These are phyloP conservation scores for Stictonetta naevosa DNA, from an alignment of 2,113 vertebrate species.

Conservation along the genomic window DNA sequence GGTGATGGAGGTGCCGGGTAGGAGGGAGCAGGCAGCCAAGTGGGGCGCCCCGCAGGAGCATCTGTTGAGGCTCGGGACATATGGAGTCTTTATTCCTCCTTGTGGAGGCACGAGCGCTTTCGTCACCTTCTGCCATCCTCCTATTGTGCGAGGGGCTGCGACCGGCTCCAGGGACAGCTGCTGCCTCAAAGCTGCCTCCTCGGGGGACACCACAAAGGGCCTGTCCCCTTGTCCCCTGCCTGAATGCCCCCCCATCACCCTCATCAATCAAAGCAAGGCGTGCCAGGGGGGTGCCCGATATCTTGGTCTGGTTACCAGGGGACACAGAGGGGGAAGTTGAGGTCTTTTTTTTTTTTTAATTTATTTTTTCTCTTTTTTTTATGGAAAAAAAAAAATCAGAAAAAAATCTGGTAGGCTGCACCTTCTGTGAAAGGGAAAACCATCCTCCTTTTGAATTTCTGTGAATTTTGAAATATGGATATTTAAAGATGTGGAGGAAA, in stretches of 20 bases:
- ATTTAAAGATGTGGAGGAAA: conserved; percentile 68
- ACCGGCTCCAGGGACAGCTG: conserved; percentile 50
- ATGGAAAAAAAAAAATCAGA: neutral
- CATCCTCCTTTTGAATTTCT: conserved; percentile 37
- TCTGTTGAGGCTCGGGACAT: conserved; percentile 78
- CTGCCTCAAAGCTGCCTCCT: conserved; percentile 1
- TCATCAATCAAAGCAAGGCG: neutral
- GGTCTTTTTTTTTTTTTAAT: neutral
- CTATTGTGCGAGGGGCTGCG: conserved; percentile 5
- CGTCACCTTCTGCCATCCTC: conserved; percentile 68
- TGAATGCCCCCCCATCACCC: neutral
- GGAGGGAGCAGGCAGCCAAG: neutral
- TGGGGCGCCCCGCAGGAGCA: conserved; percentile 60
- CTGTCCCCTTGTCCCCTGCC: neutral
- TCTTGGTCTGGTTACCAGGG: neutral
- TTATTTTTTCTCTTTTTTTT: too few species aligned
- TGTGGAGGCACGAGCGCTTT: conserved; percentile 72
- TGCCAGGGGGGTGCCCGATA: neutral
- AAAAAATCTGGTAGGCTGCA: conserved; percentile 5
- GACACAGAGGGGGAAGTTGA: neutral
- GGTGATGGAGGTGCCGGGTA: neutral
- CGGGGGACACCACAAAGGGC: neutral
- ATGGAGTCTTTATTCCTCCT: conserved; percentile 73
- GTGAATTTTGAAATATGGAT: conserved; percentile 59
- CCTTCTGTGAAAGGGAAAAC: neutral